Evolutionary conservation across 2,113 vertebrate species (phyloP), one percentile per base, ranked within the genome.

Genomic region (Chionodraco myersi): DNA sequence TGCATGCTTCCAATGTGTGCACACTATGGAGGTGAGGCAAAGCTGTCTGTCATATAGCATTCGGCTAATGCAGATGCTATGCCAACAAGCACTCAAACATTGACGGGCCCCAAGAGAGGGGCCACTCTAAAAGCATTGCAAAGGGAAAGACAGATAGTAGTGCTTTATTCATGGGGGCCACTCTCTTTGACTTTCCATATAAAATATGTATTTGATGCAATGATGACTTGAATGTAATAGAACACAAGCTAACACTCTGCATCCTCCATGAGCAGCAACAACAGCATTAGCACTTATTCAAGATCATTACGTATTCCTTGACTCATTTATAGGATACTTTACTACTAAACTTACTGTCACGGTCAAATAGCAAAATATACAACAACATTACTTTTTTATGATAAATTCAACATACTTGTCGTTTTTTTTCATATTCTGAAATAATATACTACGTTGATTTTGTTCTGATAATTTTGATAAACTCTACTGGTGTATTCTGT

Each of bases 31-130:
- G 64, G 62, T 41, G 48, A 36, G 71, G 16, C 15, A 51, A 75
- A 47, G 60, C 44, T 26, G 15, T 16, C 3, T 16, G 5, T 13
- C 30, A 6, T 5, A 30, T 23, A 49, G 12, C 30, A 65, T 52
- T 69, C 48, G 11, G 12, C 57, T 15, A 41, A 64, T 51, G 36
- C 21, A 57, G 45, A 62, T 13, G 34, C 56, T 65, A 72, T 54
- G 76, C 63, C 36, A 80, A 68, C 51, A 85, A 86, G 59, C 84
- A 82, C 74, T 85, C 63, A 80, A 48, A 71, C 62, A 30, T 12
- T 60, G 53, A 77, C 45, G 57, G 34, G 58, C 59, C 61, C 73
- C 58, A 48, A 21, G 23, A 72, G 66, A 71, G 9, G 70, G 21
- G 44, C 11, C 64, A 75, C 64, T 54, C 70, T 85, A 73, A 73